A percentile compares a stretch with the other conserved stretches of the same genome.
Evolutionary conservation across 1,140 invertebrate genomes (phyloP).

Genomic region (Eueides isabella): DNA sequence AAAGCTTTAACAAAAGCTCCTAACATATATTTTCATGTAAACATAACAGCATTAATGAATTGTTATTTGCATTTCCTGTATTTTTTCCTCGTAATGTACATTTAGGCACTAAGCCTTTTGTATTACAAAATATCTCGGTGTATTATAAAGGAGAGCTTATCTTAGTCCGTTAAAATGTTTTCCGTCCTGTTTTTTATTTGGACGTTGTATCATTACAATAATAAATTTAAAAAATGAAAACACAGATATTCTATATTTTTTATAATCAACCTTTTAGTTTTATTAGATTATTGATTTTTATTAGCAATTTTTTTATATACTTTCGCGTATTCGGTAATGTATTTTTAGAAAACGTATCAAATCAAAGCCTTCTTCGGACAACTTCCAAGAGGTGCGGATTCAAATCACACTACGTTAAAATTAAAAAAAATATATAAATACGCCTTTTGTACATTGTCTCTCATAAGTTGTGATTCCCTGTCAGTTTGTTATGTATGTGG

Average conservation of each 20-base stretch:
- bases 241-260: not conserved
- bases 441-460: too few relatives aligned
- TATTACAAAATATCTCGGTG: slow-evolving; percentile 1
- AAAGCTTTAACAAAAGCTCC: too few relatives aligned
- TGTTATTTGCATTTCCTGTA: slow-evolving; percentile 8
- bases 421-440: too few relatives aligned
- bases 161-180: slow-evolving; percentile 14
- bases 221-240: not conserved
- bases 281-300: not conserved
- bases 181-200: slow-evolving; percentile 6
- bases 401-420: too few relatives aligned
- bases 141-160: slow-evolving; percentile 12
- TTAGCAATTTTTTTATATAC: not conserved
- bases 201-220: slow-evolving; percentile 9
- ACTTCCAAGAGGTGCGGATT: too few relatives aligned
- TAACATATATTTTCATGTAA: not conserved
- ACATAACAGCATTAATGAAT: not conserved
- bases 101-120: slow-evolving; percentile 5
- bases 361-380: too few relatives aligned
- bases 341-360: too few relatives aligned
- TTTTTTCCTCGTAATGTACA: slow-evolving; percentile 13
- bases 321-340: too few relatives aligned
- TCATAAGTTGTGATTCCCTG: too few relatives aligned
- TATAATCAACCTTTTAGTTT: not conserved
- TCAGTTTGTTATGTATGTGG: too few relatives aligned